These are phyloP conservation scores for Linnaemya tessellans DNA, from an alignment of 2,888 invertebrate genomes.

Conservation along the genomic window DNA sequence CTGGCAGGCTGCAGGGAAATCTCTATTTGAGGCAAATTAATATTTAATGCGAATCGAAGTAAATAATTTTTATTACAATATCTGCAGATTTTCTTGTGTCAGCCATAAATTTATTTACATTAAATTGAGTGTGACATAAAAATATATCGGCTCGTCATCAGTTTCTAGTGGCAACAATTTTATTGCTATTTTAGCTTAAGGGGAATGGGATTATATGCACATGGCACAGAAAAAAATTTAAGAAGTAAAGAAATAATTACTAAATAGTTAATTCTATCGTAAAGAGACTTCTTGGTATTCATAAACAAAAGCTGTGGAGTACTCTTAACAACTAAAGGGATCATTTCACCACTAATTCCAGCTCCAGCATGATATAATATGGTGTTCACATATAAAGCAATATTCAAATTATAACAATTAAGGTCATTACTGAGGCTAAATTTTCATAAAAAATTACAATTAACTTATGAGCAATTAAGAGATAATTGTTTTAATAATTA, in stretches of 20 bases:
- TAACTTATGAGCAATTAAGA: too few species aligned
- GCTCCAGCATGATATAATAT: too few species aligned
- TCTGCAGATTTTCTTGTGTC: slow-evolving; percentile 19
- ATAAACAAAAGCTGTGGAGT: too few species aligned
- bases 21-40: slow-evolving; percentile 2
- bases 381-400: too few species aligned
- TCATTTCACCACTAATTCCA: too few species aligned
- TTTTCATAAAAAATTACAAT: too few species aligned
- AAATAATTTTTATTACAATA: slow-evolving; percentile 15
- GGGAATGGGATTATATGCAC: neutral
- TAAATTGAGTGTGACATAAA: neutral
- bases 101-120: slow-evolving; percentile 39
- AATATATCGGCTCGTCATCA: neutral
- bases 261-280: too few species aligned
- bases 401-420: too few species aligned
- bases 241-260: neutral
- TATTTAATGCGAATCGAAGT: slow-evolving; percentile 19
- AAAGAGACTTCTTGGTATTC: too few species aligned
- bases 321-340: too few species aligned
- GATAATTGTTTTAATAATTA: too few species aligned
- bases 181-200: neutral
- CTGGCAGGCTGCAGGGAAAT: neutral
- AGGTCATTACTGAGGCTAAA: too few species aligned
- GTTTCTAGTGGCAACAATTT: neutral
- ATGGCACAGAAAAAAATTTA: neutral